Base-by-base conservation (phyloP, 2,888 invertebrate genomes). In the Chelonus formosanus region DNA sequence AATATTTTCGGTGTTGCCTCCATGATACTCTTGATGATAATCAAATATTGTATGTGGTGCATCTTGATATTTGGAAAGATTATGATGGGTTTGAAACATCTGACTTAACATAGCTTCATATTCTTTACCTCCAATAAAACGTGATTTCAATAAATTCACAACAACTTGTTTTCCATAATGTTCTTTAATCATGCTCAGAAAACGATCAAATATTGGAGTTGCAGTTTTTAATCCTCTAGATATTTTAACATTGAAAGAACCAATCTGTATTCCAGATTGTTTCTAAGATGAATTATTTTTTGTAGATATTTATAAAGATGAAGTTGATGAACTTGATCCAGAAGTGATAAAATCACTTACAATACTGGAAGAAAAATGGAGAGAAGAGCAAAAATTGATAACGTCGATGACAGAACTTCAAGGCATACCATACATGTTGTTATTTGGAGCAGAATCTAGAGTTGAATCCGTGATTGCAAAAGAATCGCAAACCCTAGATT, bases 221-320 rank as follows among this genome's bases (percentile, higher is more conserved):
- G 97, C 96, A 1, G 97, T 92, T 85, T 98, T 98, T 83, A 94
- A 94, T 0, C 98, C 97, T 55, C 98, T 89, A 0, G 98, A 97
- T 86, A 99, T 90, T 84, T 96, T 95, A 0, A 99, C 97, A 86
- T 98, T 98, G 84, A 99, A 99, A 0, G 98, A 97, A 6, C 99
- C 99, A 45, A 99, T 98, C 87, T 97, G 96, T 7, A 98, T 92
- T 6, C 98, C 98, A 0, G 98, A 97, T 82, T 99, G 99, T 82
- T 99, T 98, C 97, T 98, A 99, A 86, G 99, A 52, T 55, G n/a
- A 10, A 35, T 44, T 40, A 67, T 55, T 66, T 75, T 74, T 20
- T n/a, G n/a, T n/a, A 86, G 86, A 94, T 85, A 88, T 91, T 1
- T 93, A 91, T 81, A 91, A 91, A 75, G 88, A 88, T 64, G 86